phyloP scores from a whole-genome alignment of 2,113 vertebrate species.

The Ctenodactylus gundi region DNA sequence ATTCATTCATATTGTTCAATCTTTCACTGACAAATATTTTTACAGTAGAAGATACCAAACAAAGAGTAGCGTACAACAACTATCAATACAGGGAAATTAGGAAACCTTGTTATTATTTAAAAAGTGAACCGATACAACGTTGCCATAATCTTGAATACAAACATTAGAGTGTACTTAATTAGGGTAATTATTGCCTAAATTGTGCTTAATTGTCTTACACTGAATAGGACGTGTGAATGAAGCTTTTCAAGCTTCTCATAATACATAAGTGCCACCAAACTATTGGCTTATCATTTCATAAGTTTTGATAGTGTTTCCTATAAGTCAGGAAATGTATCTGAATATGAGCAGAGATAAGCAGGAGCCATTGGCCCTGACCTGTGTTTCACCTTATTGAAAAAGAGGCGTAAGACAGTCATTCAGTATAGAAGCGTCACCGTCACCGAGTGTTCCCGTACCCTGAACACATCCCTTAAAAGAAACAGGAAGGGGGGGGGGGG shows the following conservation, averaged over 20 bases:
- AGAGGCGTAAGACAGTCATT: conserved; percentile 82
- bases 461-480: conserved; percentile 74
- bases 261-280: conserved; percentile 50
- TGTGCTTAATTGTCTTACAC: conserved; percentile 88
- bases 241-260: conserved; percentile 75
- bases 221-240: conserved; percentile 82
- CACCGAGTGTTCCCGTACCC: conserved; percentile 66
- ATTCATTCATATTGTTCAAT: conserved; percentile 99
- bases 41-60: conserved; percentile 91
- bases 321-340: conserved; percentile 77
- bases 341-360: conserved; percentile 79
- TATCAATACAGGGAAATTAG: conserved; percentile 86
- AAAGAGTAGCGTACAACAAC: conserved; percentile 85
- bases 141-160: conserved; percentile 85
- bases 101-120: conserved; percentile 84
- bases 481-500: neutral
- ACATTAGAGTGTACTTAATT: conserved; percentile 87
- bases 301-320: conserved; percentile 80
- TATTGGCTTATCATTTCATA: conserved; percentile 79
- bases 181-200: conserved; percentile 88
- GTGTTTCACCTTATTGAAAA: conserved; percentile 88
- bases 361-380: conserved; percentile 82
- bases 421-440: conserved; percentile 64
- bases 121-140: conserved; percentile 82
- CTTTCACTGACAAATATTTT: conserved; percentile 91